Evolutionary conservation across 2,888 invertebrate species (phyloP).

Genomic region (Adelognathus sp.): DNA sequence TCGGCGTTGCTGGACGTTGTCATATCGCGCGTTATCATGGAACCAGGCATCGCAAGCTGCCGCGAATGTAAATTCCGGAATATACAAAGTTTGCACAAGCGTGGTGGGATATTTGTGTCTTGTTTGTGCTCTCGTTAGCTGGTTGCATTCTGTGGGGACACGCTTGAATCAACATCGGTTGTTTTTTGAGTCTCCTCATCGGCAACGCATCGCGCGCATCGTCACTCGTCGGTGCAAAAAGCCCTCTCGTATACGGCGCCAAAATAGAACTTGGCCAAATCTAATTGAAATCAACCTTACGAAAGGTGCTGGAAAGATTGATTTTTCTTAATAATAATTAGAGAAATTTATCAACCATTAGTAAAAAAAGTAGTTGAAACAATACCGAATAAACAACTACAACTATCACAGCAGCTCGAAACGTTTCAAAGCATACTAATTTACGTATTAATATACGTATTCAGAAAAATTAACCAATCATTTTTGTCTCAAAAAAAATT

Average conservation of each 20-base stretch:
- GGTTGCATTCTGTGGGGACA: background rate
- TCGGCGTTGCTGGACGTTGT: conserved; percentile 18
- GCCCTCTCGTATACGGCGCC: conserved; percentile 46
- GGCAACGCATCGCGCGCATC: background rate
- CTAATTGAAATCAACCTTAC: conserved; percentile 65
- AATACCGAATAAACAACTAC: no score
- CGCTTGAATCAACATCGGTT: conserved; percentile 11
- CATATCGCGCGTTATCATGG: conserved; percentile 9
- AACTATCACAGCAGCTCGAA: no score
- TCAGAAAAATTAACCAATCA: no score
- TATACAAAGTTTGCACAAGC: background rate
- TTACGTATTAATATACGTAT: no score
- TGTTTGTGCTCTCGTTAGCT: background rate
- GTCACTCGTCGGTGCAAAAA: conserved; percentile 23
- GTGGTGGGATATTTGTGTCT: background rate
- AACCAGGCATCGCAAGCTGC: background rate
- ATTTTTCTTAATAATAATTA: no score
- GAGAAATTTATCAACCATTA: no score
- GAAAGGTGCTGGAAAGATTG: background rate
- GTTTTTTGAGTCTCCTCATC: conserved; percentile 20
- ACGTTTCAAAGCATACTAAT: no score
- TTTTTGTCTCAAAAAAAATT: no score
- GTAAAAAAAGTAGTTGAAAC: no score
- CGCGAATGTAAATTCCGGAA: background rate
- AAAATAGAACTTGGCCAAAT: conserved; percentile 65